Percentiles rank a stretch among this genome's conserved stretches.
Conservation (phyloP, 2,888 invertebrate genomes). For the Scaptomyza parva region DNA sequence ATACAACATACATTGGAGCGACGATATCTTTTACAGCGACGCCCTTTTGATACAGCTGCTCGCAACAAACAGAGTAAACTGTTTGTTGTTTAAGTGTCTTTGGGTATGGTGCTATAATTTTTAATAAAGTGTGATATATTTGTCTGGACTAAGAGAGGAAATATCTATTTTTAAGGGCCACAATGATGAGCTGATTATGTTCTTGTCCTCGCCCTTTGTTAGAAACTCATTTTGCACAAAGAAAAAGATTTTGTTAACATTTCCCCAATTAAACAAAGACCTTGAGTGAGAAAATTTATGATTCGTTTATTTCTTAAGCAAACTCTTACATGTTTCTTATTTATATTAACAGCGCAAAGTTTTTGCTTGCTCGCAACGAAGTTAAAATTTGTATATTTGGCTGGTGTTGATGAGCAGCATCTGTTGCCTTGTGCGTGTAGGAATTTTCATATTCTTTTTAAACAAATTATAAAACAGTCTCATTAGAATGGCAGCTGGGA, state of each 20-base stretch:
- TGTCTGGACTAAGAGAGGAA: no score
- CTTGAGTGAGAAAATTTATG: not conserved
- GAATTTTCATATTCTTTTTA: constrained; percentile 6
- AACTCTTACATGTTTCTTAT: not conserved
- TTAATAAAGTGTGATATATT: not conserved
- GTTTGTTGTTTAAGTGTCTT: not conserved
- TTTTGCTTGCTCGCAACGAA: no score
- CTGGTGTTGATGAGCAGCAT: constrained; percentile 1
- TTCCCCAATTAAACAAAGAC: no score
- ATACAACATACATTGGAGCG: not conserved
- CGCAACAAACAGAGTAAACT: not conserved
- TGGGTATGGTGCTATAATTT: not conserved
- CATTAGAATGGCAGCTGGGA: not conserved
- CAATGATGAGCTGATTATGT: no score
- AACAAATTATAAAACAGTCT: not conserved
- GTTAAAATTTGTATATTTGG: no score
- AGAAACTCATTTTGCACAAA: no score
- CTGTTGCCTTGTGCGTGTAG: constrained; percentile 22
- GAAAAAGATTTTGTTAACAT: no score
- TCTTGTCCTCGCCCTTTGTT: no score
- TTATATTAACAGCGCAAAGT: constrained; percentile 16
- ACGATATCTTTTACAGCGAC: not conserved
- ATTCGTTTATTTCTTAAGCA: not conserved
- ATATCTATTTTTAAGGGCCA: no score
- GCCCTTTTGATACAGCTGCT: not conserved